These are phyloP conservation scores for Tokudaia muenninki DNA, from an alignment of 2,797 vertebrate genomes.

Conservation along the genomic window DNA sequence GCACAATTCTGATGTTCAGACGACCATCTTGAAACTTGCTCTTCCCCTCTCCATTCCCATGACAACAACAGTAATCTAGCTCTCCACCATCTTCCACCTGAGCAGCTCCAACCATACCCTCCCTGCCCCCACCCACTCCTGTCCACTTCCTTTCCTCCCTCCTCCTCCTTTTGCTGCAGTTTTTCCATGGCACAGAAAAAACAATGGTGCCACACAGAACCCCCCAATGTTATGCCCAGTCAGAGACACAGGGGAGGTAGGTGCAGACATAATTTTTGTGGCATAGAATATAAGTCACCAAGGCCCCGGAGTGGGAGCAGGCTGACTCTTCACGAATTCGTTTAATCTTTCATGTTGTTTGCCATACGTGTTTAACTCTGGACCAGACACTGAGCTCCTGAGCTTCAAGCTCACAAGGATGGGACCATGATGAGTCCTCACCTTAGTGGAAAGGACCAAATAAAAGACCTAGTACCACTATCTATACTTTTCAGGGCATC, in stretches of 20 bases:
- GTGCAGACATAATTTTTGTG: constrained; percentile 17
- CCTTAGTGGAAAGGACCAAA: neutral
- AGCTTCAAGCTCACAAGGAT: constrained; percentile 23
- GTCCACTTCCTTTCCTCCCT: neutral
- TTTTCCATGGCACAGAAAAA: neutral
- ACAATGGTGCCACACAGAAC: neutral
- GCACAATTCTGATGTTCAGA: constrained; percentile 25
- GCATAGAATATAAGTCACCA: constrained; percentile 22
- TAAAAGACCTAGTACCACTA: neutral
- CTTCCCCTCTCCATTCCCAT: constrained; percentile 31
- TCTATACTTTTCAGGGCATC: constrained; percentile 3
- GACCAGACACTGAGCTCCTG: neutral
- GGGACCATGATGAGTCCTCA: neutral
- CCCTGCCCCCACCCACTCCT: neutral
- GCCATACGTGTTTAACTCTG: constrained; percentile 18
- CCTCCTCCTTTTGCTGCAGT: neutral
- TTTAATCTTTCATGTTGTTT: constrained; percentile 45
- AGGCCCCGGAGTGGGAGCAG: neutral
- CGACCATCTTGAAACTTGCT: neutral
- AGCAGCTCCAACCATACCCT: neutral
- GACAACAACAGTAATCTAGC: neutral
- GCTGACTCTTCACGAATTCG: neutral
- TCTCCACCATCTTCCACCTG: constrained; percentile 42
- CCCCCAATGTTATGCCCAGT: constrained; percentile 12
- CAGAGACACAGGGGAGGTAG: neutral